Evolutionary conservation across 2,113 vertebrate species (phyloP), one percentile per base, ranked within the genome.

Genomic region (Rhea pennata): DNA sequence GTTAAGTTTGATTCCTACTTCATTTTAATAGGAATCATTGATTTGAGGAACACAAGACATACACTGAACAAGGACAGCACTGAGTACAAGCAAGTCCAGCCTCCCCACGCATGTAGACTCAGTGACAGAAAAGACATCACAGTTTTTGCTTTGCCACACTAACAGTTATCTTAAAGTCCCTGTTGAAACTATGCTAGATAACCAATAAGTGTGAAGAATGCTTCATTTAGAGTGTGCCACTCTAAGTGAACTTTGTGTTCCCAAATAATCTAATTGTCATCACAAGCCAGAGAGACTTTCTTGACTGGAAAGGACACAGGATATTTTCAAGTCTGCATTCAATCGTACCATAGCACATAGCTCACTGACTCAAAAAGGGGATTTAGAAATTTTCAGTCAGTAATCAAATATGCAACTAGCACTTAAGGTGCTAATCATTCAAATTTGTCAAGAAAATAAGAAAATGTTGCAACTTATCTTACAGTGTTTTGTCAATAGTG

Each of bases 271-370:
- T 21, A n/a, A 8, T 46, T 61, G 23, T 0, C 0, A 27, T 11
- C 46, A 36, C 10, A 62, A 72, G 16, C 53, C 53, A 54, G 53
- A 27, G 26, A 54, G 24, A 27, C 44, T 51, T 81, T 70, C 33
- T 12, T 1, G 16, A 59, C 15, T 3, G 9, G 15, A 22, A 42
- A 87, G 69, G n/a, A 73, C 21, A 42, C 1, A 54, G 26, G 5
- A 15, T 26, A 64, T 59, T 76, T 75, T 72, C 5, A 61, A 0
- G 2, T 20, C n/a, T 56, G 20, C 33, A 50, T 53, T 65, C 67
- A 88, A 75, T 71, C 42, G 0, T 40, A 40, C 48, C 5, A 39
- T 0, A 42, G 31, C 17, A 26, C 14, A 24, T 2, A 4, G 74
- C 8, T 36, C 22, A 62, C 4, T 31, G 24, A 83, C 10, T 62